phyloP scores from a whole-genome alignment of 2,797 vertebrate genomes.

The Petrocephalus sullivani region DNA sequence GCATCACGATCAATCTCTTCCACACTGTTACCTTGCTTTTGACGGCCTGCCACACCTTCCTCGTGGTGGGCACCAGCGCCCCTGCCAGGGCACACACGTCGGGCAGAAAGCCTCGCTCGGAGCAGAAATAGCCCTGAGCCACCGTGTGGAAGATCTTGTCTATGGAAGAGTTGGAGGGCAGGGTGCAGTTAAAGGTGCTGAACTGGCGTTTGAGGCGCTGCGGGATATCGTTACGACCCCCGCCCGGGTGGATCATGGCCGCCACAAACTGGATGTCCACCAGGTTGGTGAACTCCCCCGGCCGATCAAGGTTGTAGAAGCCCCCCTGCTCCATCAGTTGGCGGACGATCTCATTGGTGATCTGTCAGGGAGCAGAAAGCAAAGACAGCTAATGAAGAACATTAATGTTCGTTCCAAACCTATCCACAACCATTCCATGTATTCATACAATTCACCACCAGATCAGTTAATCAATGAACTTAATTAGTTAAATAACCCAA shows the following conservation, averaged over 20 bases:
- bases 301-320: conserved; percentile 76
- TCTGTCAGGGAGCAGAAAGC: conserved; percentile 45
- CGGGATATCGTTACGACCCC: conserved; percentile 76
- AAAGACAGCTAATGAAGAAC: not conserved
- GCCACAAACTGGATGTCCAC: conserved; percentile 69
- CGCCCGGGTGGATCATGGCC: conserved; percentile 80
- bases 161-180: conserved; percentile 75
- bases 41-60: conserved; percentile 70
- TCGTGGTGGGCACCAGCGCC: conserved; percentile 64
- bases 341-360: conserved; percentile 81
- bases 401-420: not conserved
- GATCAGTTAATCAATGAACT: not conserved
- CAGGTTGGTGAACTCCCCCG: conserved; percentile 72
- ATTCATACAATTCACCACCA: not conserved
- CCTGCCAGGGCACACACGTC: conserved; percentile 61
- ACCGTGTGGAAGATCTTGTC: conserved; percentile 73
- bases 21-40: conserved; percentile 67
- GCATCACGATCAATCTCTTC: not conserved
- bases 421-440: not conserved
- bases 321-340: conserved; percentile 80
- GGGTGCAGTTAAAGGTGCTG: conserved; percentile 73
- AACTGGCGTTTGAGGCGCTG: conserved; percentile 80
- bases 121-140: conserved; percentile 73
- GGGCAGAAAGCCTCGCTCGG: conserved; percentile 56
- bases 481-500: not conserved